Conservation (phyloP, 2,113 vertebrate species). For the Channa argus region DNA sequence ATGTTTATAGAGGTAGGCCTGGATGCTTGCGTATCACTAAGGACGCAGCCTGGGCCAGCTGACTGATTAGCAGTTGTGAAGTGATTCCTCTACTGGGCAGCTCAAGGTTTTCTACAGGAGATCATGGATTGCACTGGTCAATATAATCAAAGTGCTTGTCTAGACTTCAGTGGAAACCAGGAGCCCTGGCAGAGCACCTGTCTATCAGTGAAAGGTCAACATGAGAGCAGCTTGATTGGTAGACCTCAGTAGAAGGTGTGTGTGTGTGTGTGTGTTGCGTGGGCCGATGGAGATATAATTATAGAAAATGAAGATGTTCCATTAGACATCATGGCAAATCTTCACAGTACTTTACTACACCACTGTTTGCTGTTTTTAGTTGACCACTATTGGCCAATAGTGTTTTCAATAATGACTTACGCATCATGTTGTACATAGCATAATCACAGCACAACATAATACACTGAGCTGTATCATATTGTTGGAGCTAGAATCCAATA, state of each 20-base stretch:
- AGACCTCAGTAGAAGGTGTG: background rate
- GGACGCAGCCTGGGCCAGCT: background rate
- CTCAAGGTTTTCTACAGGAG: conserved; percentile 54
- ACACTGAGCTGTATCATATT: background rate
- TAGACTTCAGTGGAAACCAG: conserved; percentile 47
- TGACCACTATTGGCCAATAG: background rate
- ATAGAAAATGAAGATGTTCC: background rate
- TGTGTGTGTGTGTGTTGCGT: background rate
- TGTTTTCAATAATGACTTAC: conserved; percentile 4
- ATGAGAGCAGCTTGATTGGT: conserved; percentile 37
- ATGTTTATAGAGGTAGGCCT: conserved; percentile 8
- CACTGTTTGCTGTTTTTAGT: background rate
- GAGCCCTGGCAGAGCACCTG: conserved; percentile 28
- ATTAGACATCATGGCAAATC: background rate
- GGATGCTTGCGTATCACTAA: conserved; percentile 8
- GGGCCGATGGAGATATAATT: background rate
- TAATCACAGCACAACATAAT: background rate
- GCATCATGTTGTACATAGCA: background rate
- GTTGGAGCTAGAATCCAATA: too few relatives aligned
- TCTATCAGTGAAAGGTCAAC: conserved; percentile 67
- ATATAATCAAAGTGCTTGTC: conserved; percentile 60
- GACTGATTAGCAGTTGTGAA: conserved; percentile 57
- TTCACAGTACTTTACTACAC: background rate
- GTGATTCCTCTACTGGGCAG: conserved; percentile 50
- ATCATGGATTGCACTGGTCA: conserved; percentile 57